Base-by-base conservation (phyloP, 2,113 vertebrate genomes). In the Naja naja region DNA sequence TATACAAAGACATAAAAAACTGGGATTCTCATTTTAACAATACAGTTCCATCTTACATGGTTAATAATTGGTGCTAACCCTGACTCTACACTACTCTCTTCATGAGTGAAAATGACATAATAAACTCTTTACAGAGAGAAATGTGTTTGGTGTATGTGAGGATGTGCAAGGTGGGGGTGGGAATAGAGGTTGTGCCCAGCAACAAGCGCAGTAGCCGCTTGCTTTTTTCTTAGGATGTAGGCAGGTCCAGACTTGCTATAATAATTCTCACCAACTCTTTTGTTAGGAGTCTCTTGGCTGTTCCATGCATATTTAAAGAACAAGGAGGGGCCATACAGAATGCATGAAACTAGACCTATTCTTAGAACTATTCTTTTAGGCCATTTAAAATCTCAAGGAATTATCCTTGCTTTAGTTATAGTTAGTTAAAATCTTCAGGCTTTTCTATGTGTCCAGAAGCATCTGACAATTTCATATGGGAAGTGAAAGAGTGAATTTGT, bases 221-320 rank as follows among this genome's bases (percentile, higher is more conserved):
- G 39, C 91, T 81, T 92, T 92, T 89, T 90, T 93, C 74, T 90
- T 89, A 55, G 88, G 55, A 49, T 49, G 34, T 49, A 27, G 87
- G 30, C 69, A 92, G 22, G 92, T 52, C 53, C 53, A 56, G 69
- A 56, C 69, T 45, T 89, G 74, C 30, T 60, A 9, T 27, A 52
- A 52, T 60, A 30, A 34, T 60, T 85, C 52, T 16, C 2, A 43
- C 16, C 7, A 60, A 27, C 43, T 14, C 23, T 55, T 85, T 89
- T 45, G 27, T 25, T 85, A 54, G 64, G n/a, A 52, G 11, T 16
- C n/a, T 22, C 85, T 54, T 54, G 49, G 49, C 47, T 30, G 86
- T 30, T 52, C 52, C 34, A 45, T 56, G 3, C 20, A 69, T 10
- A 9, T 91, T 22, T 58, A 58, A 54, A 89, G 52, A 47, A 87